Percentiles rank a stretch among this genome's conserved stretches.
phyloP scores from a whole-genome alignment of 2,113 vertebrate species.

The Centropus unirufus region DNA sequence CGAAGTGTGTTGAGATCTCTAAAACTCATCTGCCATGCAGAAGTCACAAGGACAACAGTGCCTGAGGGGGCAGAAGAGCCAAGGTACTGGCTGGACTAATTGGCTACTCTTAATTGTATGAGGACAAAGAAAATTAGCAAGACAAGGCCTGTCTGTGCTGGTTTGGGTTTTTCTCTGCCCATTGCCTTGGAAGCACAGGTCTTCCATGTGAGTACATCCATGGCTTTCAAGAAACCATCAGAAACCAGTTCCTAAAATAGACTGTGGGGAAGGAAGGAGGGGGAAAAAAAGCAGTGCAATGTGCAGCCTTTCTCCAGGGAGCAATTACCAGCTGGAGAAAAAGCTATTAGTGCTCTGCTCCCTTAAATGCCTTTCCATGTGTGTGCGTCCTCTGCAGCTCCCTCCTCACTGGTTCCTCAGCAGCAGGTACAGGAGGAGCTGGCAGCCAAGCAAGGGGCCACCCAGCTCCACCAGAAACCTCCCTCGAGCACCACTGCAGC shows the following conservation, averaged over 20 bases:
- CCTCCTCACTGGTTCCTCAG: background rate
- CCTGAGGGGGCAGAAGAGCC: background rate
- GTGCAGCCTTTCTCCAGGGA: slow-evolving; percentile 63
- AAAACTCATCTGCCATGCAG: background rate
- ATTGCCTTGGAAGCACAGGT: slow-evolving; percentile 10
- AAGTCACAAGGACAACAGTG: background rate
- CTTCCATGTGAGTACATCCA: background rate
- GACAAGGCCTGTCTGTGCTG: background rate
- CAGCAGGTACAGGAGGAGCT: background rate
- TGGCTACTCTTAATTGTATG: background rate
- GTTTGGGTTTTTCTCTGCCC: background rate
- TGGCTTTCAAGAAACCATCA: background rate
- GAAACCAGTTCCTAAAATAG: slow-evolving; percentile 67
- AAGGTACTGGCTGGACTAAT: background rate
- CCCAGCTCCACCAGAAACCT: background rate
- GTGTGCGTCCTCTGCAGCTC: background rate
- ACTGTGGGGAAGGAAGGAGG: slow-evolving; percentile 30
- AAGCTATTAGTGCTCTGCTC: background rate
- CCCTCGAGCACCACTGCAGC: rapidly evolving
- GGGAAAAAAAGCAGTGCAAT: background rate
- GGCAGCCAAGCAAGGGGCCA: background rate
- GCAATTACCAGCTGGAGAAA: slow-evolving; percentile 59
- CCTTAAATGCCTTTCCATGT: background rate
- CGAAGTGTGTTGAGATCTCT: background rate
- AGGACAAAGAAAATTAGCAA: background rate